Base-by-base conservation (phyloP, 2,113 vertebrate genomes). In the Propithecus coquereli region DNA sequence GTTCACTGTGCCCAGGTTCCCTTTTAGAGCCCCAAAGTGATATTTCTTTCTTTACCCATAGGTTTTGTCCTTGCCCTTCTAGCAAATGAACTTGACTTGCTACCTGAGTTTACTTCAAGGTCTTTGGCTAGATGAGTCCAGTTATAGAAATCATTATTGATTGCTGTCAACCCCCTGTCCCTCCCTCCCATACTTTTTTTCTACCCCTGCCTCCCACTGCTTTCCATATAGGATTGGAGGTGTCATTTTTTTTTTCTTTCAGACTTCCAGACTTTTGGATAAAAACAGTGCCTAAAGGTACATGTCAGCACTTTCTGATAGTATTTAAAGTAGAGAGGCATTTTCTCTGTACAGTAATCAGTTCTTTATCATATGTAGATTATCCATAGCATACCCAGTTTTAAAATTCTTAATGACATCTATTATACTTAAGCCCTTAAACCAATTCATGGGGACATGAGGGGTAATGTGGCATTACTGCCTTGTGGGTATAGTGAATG, bases 51-150 rank as follows among this genome's bases (percentile, higher is more conserved):
- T 74, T 91, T 89, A 57, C 40, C 66, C n/a, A 43, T 87, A 40
- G 37, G 40, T 63, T 91, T 98, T 96, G 25, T 30, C 76, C 63
- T 93, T 91, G 71, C 18, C 25, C 47, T 94, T 90, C 93, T 97
- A 80, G 63, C 23, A 77, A 77, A 79, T 18, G 47, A 34, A 82
- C 50, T 88, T 77, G 37, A 88, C 59, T 77, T 45, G 71, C 47
- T 80, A 43, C n/a, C 66, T 88, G 68, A 45, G 16, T 91, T 85
- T 82, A 43, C 20, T 84, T 96, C 45, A 94, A 59, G 59, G n/a
- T 52, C 43, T 87, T 84, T 93, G 71, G 40, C 63, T 63, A 81
- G 66, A 88, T 14, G 70, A 93, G 30, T 54, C 30, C 59, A 84
- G 11, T 57, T 85, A 66, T 13, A 92, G 34, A 86, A 71, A 90